Percentiles rank a stretch among this genome's conserved stretches.
Evolutionary conservation across 2,113 vertebrate species (phyloP).

Genomic region (Cyanoderma ruficeps): DNA sequence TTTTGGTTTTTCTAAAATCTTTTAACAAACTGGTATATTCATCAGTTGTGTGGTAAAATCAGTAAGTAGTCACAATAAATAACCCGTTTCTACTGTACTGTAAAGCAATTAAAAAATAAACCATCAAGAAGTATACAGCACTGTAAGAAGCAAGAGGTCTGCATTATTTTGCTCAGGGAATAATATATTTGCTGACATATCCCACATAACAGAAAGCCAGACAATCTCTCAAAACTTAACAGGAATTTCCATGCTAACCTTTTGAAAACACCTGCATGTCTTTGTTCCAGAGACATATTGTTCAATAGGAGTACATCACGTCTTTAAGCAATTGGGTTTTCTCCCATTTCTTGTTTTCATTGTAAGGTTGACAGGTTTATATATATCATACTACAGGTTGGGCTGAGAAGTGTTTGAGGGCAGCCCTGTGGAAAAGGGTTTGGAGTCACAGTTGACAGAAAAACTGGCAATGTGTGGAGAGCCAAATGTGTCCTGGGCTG

Average conservation of each 20-base stretch:
- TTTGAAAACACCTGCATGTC: background rate
- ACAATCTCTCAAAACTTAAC: background rate
- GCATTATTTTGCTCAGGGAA: background rate
- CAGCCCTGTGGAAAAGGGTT: background rate
- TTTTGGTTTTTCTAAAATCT: background rate
- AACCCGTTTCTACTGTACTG: background rate
- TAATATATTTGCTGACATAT: background rate
- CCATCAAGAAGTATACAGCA: background rate
- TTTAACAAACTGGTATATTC: background rate
- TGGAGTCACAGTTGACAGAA: background rate
- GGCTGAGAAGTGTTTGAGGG: background rate
- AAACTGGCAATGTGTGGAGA: rapidly evolving
- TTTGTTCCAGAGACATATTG: background rate
- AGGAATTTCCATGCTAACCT: background rate
- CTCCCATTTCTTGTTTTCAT: background rate
- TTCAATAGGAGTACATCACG: background rate
- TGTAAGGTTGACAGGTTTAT: background rate
- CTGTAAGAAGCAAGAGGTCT: background rate
- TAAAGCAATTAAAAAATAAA: background rate
- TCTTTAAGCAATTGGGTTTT: background rate
- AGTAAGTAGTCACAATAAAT: background rate
- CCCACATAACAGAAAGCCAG: background rate
- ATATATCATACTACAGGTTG: background rate
- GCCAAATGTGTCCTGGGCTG: background rate
- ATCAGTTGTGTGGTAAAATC: background rate